phyloP scores from a whole-genome alignment of 64 coral and sea anemone genomes.

The Stylophora pistillata region DNA sequence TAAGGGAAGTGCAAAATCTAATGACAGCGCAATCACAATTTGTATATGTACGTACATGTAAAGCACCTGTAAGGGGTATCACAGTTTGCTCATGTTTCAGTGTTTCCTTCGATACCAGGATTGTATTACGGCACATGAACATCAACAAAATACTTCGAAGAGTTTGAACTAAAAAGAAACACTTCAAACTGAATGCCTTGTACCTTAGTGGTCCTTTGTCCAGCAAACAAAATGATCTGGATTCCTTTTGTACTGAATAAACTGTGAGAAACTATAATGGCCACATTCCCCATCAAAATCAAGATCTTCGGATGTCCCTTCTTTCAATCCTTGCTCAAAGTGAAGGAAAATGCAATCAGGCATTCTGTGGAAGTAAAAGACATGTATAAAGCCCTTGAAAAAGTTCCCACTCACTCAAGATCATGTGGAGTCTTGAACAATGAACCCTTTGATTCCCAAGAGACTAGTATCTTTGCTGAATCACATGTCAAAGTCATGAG shows the following conservation, averaged over 20 bases:
- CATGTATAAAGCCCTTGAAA: background rate
- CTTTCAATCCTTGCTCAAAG: constrained; percentile 79
- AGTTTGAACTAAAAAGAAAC: background rate
- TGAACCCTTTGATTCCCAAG: too few relatives aligned
- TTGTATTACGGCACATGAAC: too few relatives aligned
- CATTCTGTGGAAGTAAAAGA: constrained; percentile 40
- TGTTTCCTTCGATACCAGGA: too few relatives aligned
- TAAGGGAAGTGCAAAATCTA: background rate
- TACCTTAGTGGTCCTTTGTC: constrained; percentile 80
- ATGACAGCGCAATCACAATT: too few relatives aligned
- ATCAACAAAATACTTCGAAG: background rate
- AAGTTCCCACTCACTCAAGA: too few relatives aligned
- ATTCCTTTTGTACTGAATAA: constrained; percentile 79
- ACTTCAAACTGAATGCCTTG: background rate
- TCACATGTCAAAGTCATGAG: too few relatives aligned
- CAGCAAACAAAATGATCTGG: constrained; percentile 95
- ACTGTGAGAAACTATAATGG: constrained; percentile 59
- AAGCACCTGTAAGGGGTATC: too few relatives aligned
- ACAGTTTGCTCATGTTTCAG: too few relatives aligned
- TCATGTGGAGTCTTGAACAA: too few relatives aligned
- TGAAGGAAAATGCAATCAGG: constrained; percentile 71
- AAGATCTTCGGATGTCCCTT: constrained; percentile 37
- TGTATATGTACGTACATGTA: too few relatives aligned
- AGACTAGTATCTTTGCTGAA: too few relatives aligned
- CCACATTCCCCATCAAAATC: constrained; percentile 35